Percentiles rank a stretch among this genome's conserved stretches.
phyloP scores from a whole-genome alignment of 2,888 invertebrate species.

The Chloroclystis v-ata region DNA sequence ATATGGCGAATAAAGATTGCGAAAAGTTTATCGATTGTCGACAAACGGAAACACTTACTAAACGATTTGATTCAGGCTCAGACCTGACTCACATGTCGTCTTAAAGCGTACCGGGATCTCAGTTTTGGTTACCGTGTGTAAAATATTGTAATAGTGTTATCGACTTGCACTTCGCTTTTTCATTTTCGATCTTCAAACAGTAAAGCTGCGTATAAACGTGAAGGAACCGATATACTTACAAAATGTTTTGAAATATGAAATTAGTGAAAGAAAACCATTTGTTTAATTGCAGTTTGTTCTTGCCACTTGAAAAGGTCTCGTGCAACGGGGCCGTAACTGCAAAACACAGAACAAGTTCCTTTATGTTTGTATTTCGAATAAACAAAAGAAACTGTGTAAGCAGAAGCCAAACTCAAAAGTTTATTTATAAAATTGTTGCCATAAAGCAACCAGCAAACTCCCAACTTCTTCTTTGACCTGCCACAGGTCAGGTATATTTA shows the following conservation, averaged over 20 bases:
- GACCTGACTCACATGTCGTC: not conserved
- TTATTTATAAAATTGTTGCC: slow-evolving; percentile 1
- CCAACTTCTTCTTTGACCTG: slow-evolving; percentile 3
- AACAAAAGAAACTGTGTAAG: slow-evolving; percentile 2
- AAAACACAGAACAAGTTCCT: slow-evolving; percentile 24
- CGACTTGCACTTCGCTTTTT: not conserved
- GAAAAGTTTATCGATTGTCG: no score
- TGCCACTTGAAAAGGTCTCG: no score
- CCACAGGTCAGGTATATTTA: slow-evolving; percentile 17
- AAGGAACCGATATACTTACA: no score
- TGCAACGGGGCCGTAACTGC: no score
- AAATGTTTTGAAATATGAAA: no score
- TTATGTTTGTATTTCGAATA: not conserved
- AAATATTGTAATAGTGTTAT: no score
- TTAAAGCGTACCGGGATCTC: not conserved
- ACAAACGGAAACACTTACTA: not conserved
- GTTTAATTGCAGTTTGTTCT: no score
- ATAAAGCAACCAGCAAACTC: not conserved
- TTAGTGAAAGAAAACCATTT: no score
- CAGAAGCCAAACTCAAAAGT: not conserved
- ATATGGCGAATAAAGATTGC: no score
- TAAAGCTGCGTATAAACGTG: no score
- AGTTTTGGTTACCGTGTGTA: no score
- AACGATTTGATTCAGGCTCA: not conserved
- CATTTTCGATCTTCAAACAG: no score